Base-by-base conservation (phyloP, 2,113 vertebrate genomes). In the Callopanchax toddi region DNA sequence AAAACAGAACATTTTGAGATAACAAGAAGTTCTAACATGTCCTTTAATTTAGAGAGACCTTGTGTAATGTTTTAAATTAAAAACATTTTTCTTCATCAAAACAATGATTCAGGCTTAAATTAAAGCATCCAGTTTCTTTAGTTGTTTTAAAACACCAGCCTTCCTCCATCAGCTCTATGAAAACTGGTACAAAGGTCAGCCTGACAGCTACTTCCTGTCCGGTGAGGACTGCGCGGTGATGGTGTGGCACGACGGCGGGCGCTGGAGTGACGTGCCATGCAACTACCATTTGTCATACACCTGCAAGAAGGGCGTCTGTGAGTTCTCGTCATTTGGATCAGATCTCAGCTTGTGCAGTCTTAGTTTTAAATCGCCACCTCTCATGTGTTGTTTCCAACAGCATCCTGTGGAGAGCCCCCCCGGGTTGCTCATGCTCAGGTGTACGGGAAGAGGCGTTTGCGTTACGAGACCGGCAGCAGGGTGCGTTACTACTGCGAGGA, bases 211-310 rank as follows among this genome's bases (percentile, higher is more conserved):
- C 81, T 99, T 98, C 82, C 92, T 98, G 59, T 97, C 95, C 0
- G 97, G 97, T 1, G 97, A 99, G 85, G 93, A 99, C 88, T 99
- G 97, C 0, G 94, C 94, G 15, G 96, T 97, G 67, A 96, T 97
- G 86, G 94, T 96, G 58, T 97, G 95, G 95, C 95, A 96, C 12
- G 93, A 99, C 0, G 89, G 87, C 6, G 97, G 97, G 0, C 94
- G 84, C 26, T 99, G 97, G 97, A 99, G 95, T 0, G 97, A 99
- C 0, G 95, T 97, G 1, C 97, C 97, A 6, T 98, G 97, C 77
- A 98, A 98, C 91, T 99, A 99, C 82, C 96, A 98, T 86, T 94
- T 99, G 12, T 93, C 96, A 46, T 99, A 96, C 88, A 97, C 95
- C 85, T 99, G 97, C 93, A 98, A 98, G 82, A 98, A 96, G 90